Evolutionary conservation across 1,140 invertebrate species (phyloP), one percentile per base, ranked within the genome.

Genomic region (Cephus cinctus): DNA sequence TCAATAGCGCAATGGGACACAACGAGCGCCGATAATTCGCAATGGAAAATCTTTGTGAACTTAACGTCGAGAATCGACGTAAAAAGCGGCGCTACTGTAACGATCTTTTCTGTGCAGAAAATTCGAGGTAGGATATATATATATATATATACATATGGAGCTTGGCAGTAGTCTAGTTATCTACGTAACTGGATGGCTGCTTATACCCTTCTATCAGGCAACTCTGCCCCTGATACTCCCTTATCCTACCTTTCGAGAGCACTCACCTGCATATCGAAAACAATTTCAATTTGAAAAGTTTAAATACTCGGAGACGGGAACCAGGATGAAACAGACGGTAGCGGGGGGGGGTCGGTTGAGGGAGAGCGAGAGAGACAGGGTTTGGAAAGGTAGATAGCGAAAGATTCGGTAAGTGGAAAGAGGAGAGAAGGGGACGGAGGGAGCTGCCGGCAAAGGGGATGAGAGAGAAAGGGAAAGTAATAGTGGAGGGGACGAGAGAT

Each of bases 281-380:
- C 60, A 67, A 65, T 71, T 69, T 68, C 65, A 69, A 71, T 69
- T 67, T 68, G 49, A 65, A 68, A 71, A 69, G 65, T 71, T 69
- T 68, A 65, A 63, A 67, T 57, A 68, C 47, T 43, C 5, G 22
- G 16, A 12, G 19, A 25, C 25, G 35, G 32, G 38, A 40, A 3
- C 18, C 18, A 20, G 8, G 19, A 8, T 23, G 42, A 15, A 38
- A 25, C 15, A 34, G 41, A 22, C 6, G 6, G 25, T n/a, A 19
- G 16, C 23, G 47, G 36, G 25, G 42, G 30, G 45, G n/a, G 48
- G 34, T 23, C 31, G 38, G 12, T 49, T 41, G 49, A 53, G 52
- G 31, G 40, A 36, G 47, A 47, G 40, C 47, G 23, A 53, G 42
- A 36, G 27, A 25, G 25, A 53, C 35, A 38, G 46, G 47, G 51